Evolutionary conservation across 2,113 vertebrate genomes (phyloP), one percentile per base, ranked within the genome.

Genomic region (Sinocyclocheilus anophthalmus): DNA sequence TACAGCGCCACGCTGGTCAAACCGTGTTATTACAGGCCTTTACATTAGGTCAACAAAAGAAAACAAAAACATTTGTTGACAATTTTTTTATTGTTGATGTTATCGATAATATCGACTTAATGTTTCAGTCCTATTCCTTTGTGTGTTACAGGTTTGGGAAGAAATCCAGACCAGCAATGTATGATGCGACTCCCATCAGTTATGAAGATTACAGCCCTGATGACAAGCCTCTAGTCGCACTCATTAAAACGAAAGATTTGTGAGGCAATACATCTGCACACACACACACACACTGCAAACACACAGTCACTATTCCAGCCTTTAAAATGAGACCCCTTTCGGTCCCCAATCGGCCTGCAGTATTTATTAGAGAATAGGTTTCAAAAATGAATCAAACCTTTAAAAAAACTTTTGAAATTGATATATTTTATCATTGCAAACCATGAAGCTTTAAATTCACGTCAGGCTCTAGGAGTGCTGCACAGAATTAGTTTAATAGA

Each of bases 201-300:
- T 99, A 99, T 7, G 98, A 99, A 93, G 98, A 99, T 92, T 99
- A 97, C 94, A 99, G 98, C 89, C 96, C 98, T 0, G 98, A 99
- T 59, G 98, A 99, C 94, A 99, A 99, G 91, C 98, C 98, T 77
- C 93, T 99, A 94, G 98, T 99, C 88, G 98, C 98, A 83, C 96
- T 99, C 92, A 99, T 99, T 92, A 99, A 99, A 95, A 99, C 98
- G 30, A 99, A 99, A 96, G 97, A 99, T 98, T 98, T 98, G 96
- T 99, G 97, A 97, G 88, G 82, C 90, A 89, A 61, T 42, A 37
- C 18, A 72, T 39, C 77, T 48, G 57, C 26, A 63, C 33, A 53
- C 70, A 53, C 76, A 39, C n/a, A n/a, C 39, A 72, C 39, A 76
- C 84, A 86, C 8, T 59, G 76, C 86, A 87, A 72, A 57, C 45